These are phyloP conservation scores for Entosphenus tridentatus DNA, from an alignment of 2,113 vertebrate species.

Conservation along the genomic window DNA sequence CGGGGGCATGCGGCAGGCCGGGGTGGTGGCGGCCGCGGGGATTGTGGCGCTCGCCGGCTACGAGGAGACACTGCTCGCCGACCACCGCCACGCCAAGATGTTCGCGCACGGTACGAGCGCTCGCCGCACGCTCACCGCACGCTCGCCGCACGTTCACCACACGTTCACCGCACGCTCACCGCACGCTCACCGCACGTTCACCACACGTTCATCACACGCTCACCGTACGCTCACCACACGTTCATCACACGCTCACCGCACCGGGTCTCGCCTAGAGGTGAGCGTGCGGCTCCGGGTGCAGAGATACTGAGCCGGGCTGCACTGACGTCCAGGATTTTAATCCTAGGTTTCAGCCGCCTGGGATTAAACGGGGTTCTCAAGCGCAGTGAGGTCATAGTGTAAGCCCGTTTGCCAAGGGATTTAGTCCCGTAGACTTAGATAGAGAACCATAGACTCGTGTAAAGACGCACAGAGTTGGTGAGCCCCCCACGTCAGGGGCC, in stretches of 20 bases:
- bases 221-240: no score
- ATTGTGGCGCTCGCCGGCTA: slow-evolving; percentile 24
- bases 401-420: no score
- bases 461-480: not conserved
- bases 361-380: not conserved
- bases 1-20: slow-evolving; percentile 36
- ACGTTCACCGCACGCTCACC: not conserved
- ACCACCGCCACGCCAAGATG: slow-evolving; percentile 29
- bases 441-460: not conserved
- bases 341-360: not conserved
- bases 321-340: not conserved
- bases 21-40: slow-evolving; percentile 41
- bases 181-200: not conserved
- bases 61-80: slow-evolving; percentile 20
- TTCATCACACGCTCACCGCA: not conserved
- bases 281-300: not conserved
- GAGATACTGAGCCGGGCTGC: not conserved
- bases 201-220: no score
- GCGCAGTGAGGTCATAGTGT: no score
- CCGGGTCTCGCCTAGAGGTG: not conserved
- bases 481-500: fast-evolving
- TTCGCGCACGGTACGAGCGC: slow-evolving; percentile 35
- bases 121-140: not conserved
- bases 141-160: not conserved
- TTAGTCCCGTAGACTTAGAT: no score